A percentile compares a stretch with the other conserved stretches of the same genome.
phyloP scores from a whole-genome alignment of 2,113 vertebrate genomes.

The Theropithecus gelada region DNA sequence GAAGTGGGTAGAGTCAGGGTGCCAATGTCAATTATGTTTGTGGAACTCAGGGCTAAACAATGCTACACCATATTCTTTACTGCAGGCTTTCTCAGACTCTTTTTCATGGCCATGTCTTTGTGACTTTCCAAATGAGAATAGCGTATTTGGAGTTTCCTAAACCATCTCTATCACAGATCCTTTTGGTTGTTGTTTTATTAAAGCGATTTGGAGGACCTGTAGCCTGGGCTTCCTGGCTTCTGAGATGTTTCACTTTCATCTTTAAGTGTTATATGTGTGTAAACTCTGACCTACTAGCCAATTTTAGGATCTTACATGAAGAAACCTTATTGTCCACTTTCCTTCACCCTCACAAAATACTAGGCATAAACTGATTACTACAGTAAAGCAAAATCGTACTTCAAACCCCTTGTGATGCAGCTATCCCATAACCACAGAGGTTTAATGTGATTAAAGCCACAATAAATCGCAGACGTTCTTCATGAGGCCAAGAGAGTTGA shows the following conservation, averaged over 20 bases:
- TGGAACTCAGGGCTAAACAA: background rate
- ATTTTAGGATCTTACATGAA: conserved; percentile 22
- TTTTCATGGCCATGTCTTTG: background rate
- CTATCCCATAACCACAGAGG: background rate
- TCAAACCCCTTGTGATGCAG: background rate
- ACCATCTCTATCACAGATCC: background rate
- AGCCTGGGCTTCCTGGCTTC: background rate
- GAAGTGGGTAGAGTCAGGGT: rapidly evolving
- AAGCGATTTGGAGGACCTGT: background rate
- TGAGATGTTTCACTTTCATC: background rate
- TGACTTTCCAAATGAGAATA: conserved; percentile 3
- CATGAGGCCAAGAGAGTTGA: conserved; percentile 48
- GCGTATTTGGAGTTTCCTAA: background rate
- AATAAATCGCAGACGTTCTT: conserved; percentile 5
- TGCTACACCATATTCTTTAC: background rate
- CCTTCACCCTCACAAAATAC: background rate
- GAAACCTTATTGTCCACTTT: background rate
- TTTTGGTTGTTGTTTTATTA: background rate
- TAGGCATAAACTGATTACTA: background rate
- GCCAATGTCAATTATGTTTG: background rate
- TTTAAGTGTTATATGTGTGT: background rate
- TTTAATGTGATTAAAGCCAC: conserved; percentile 52
- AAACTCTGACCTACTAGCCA: background rate
- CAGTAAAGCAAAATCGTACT: background rate
- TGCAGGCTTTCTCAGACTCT: background rate